Conservation (phyloP, 2,797 vertebrate genomes). For the Xiphorhynchus erythropygius region DNA sequence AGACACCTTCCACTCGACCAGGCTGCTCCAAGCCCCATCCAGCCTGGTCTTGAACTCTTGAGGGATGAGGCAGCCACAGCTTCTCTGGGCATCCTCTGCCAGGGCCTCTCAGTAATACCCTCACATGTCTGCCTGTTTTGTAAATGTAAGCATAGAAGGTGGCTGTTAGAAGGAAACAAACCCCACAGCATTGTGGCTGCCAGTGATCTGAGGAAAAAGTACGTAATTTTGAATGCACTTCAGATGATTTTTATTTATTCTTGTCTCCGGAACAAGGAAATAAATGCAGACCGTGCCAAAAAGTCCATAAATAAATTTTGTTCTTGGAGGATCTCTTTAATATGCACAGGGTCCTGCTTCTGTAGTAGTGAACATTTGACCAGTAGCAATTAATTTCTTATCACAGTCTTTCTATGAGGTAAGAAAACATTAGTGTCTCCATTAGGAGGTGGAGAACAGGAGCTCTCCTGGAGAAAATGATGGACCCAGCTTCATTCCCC, state of each 20-base stretch:
- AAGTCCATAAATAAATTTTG: conserved; percentile 19
- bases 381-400: conserved; percentile 66
- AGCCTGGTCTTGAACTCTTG: not conserved
- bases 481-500: not conserved
- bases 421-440: conserved; percentile 50
- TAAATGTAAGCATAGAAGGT: not conserved
- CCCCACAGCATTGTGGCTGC: fast-evolving
- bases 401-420: conserved; percentile 59
- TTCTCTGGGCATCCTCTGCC: not conserved
- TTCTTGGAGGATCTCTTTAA: conserved; percentile 45
- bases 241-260: not conserved
- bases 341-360: not conserved
- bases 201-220: not conserved
- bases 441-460: conserved; percentile 34
- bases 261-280: not conserved
- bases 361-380: conserved; percentile 48
- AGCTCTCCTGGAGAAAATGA: not conserved
- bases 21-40: not conserved
- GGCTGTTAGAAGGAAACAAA: not conserved
- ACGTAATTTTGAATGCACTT: not conserved
- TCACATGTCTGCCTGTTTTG: not conserved
- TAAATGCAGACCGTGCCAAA: not conserved
- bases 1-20: not conserved
- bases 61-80: not conserved
- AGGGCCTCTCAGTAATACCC: not conserved